Percentiles rank a stretch among this genome's conserved stretches.
Conservation (phyloP, 2,113 vertebrate species). For the Sapajus apella region DNA sequence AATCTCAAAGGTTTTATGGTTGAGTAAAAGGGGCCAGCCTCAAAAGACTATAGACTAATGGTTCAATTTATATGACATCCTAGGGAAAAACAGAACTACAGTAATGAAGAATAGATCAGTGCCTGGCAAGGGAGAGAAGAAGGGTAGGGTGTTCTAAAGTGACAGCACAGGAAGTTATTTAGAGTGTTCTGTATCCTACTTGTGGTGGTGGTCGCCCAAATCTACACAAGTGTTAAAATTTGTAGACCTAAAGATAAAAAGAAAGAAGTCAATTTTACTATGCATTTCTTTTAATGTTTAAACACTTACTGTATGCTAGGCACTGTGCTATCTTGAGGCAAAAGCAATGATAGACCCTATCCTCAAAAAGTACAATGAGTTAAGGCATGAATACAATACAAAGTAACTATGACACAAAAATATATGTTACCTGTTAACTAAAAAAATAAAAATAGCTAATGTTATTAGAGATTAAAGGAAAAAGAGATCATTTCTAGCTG, state of each 20-base stretch:
- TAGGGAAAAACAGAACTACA: neutral
- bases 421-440: neutral
- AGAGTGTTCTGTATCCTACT: neutral
- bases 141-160: neutral
- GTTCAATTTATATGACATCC: neutral
- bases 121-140: neutral
- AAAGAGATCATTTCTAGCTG: neutral
- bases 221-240: neutral
- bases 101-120: neutral
- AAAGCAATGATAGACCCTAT: neutral
- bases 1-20: neutral
- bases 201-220: neutral
- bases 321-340: neutral
- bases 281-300: neutral
- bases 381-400: neutral
- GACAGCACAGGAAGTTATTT: neutral
- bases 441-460: neutral
- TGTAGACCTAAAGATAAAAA: neutral
- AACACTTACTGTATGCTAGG: neutral
- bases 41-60: neutral
- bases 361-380: neutral
- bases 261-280: neutral
- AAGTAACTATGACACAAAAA: neutral
- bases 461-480: neutral
- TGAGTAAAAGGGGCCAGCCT: neutral